phyloP scores from a whole-genome alignment of 64 coral and sea anemone species.

The Catalaphyllia jardinei region DNA sequence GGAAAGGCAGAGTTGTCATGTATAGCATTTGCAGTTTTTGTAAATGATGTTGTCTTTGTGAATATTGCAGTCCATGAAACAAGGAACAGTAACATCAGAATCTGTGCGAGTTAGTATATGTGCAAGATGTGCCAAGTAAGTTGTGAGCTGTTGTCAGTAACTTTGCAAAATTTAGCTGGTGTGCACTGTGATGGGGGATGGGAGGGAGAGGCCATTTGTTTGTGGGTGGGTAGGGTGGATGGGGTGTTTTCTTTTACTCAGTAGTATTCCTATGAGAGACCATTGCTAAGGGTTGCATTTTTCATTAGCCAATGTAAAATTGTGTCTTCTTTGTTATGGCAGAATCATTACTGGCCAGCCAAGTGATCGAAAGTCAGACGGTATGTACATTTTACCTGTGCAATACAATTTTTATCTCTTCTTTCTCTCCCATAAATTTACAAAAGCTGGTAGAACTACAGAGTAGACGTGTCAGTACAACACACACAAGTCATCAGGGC shows the following conservation, averaged over 20 bases:
- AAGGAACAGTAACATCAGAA: slow-evolving; percentile 47
- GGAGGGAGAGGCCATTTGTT: no score
- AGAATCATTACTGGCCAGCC: slow-evolving; percentile 71
- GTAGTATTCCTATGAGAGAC: no score
- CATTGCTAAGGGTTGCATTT: no score
- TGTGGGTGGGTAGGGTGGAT: no score
- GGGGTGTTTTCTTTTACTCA: no score
- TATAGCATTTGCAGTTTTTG: no score
- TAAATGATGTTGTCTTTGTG: not conserved
- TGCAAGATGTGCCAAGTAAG: slow-evolving; percentile 75
- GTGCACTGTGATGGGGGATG: not conserved
- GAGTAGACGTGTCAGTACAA: no score
- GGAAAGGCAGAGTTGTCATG: no score
- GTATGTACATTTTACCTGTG: not conserved
- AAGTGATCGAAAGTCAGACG: slow-evolving; percentile 68
- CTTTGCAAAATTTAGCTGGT: not conserved
- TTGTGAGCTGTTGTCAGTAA: not conserved
- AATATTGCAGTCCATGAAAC: slow-evolving; percentile 47
- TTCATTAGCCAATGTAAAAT: not conserved
- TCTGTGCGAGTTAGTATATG: slow-evolving; percentile 72
- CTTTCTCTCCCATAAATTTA: not conserved
- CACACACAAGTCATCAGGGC: no score
- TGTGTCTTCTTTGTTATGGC: not conserved
- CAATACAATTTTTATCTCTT: not conserved
- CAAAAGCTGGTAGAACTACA: not conserved